Base-by-base conservation (phyloP, 92 coral and sea anemone species). In the Micromussa lordhowensis region DNA sequence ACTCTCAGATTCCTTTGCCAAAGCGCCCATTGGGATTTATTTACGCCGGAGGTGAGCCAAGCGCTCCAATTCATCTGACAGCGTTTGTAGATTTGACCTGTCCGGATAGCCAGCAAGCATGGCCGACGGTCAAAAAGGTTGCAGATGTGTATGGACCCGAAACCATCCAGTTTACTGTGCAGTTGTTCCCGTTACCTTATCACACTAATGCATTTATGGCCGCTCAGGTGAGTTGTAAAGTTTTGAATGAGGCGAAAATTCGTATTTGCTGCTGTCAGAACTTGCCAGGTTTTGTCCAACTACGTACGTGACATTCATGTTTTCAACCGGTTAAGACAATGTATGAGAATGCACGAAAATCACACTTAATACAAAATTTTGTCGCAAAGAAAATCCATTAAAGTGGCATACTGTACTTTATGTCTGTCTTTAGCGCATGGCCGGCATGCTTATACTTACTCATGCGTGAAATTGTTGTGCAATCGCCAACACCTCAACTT, bases 201-300 rank as follows among this genome's bases (percentile, higher is more conserved):
- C 98, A 95, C 79, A 95, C 95, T 8, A 95, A 95, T 75, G 94
- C 98, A 38, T 95, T 95, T 59, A 36, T 93, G 18, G 96, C 98
- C 6, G 98, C 96, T 8, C 94, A 95, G 95, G 98, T 93, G 64
- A 51, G 54, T 82, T 9, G 61, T 34, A 1, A 69, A 69, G 36
- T 22, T 18, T 22, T 64, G 29, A 10, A 21, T 5, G 10, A 21
- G 68, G 26, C 70, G n/a, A 22, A n/a, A n/a, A 12, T 69, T 28
- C 3, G 36, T 28, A 3, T 18, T 2, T 54, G 59, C 22, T 54
- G 19, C 59, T 0, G 18, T 54, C 18, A 54, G 59, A 14, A 54
- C 15, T 2, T 54, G 59, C 38, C 38, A 36, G 38, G 38, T 5
- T 36, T 36, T 36, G 38, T 36, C 38, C 38, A 2, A 36, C 4